Conservation (phyloP, 2,113 vertebrate species). For the Tretioscincus oriximinensis region DNA sequence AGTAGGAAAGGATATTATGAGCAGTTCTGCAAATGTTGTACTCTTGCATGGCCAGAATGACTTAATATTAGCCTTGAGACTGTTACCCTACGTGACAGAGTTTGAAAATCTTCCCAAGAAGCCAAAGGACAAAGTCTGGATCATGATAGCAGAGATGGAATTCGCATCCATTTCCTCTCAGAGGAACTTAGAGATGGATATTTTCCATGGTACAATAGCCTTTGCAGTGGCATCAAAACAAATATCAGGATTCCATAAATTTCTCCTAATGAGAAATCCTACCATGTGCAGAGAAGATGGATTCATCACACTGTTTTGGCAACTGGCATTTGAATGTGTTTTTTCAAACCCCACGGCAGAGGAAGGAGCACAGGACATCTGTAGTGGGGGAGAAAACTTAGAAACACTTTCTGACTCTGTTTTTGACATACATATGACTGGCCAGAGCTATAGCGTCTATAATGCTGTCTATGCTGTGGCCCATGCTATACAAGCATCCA, state of each 20-base stretch:
- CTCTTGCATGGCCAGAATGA: neutral
- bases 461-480: slow-evolving; percentile 1
- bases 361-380: fast-evolving
- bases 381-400: neutral
- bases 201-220: neutral
- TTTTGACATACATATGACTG: neutral
- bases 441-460: neutral
- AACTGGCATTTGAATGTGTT: neutral
- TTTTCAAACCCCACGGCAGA: neutral
- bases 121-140: neutral
- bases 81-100: neutral
- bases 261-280: neutral
- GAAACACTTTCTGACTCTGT: neutral
- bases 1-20: neutral
- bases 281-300: neutral
- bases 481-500: neutral
- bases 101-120: no score
- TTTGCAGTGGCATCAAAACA: neutral
- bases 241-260: neutral
- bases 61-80: neutral
- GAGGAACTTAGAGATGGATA: neutral
- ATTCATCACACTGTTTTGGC: neutral
- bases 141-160: slow-evolving; percentile 9
- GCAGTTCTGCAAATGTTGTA: neutral
- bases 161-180: neutral